Evolutionary conservation across 1,140 invertebrate species (phyloP), one percentile per base, ranked within the genome.

Genomic region (Apis laboriosa): DNA sequence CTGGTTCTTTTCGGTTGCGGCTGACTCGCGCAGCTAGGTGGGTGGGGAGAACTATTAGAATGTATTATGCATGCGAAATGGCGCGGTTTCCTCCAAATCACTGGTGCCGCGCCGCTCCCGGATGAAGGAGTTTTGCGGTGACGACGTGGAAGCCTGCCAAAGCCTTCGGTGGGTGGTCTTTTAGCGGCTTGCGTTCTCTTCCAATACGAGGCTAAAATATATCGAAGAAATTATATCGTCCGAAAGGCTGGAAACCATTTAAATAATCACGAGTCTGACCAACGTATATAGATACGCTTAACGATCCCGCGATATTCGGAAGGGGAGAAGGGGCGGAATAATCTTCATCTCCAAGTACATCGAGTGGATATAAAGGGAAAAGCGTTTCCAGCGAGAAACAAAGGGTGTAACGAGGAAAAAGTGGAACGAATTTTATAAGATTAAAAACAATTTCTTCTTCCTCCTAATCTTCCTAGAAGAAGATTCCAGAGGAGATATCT

Each of bases 51-150:
- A 80, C 90, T 90, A 91, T 92, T 91, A 91, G 85, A 90, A 91
- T 92, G 88, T 91, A 91, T 92, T 90, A 91, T 92, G 90, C 90
- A 92, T 91, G 88, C 88, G 87, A 88, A 91, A 91, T 90, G 89
- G 89, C 83, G 89, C 85, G 86, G 89, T 90, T 89, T 91, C 89
- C 90, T 89, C 87, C 89, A 92, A 92, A 93, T 93, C 92, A 92
- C 90, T 92, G 90, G 88, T 91, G 90, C 92, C 90, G 87, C 90
- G 90, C 88, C 86, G 86, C 88, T 89, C 88, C 91, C 91, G 93
- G 92, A 93, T 93, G 92, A 93, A 93, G 92, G 91, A 93, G 91
- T 93, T 93, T 93, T 93, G 91, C 91, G 92, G 92, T 92, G 91
- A 92, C 90, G 91, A 93, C 90, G 91, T 93, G 92, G 92, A 93